phyloP scores from a whole-genome alignment of 64 coral and sea anemone species.

The Exaiptasia diaphana region DNA sequence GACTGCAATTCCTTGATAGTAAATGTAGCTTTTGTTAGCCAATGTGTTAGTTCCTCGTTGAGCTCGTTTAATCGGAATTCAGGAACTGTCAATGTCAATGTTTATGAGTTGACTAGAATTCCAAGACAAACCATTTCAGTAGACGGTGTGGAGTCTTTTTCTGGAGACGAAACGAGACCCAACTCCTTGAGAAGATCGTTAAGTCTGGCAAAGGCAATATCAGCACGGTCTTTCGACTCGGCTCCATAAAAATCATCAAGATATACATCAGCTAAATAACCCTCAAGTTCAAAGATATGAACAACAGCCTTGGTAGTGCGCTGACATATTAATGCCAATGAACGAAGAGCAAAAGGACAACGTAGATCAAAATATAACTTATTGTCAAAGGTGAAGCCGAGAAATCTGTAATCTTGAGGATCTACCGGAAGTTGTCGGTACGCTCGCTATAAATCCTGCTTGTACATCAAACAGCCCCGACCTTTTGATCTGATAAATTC shows the following conservation, averaged over 20 bases:
- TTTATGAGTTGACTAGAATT: constrained; percentile 18
- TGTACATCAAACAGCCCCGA: constrained; percentile 35
- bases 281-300: constrained; percentile 14
- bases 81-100: constrained; percentile 28
- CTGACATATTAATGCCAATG: constrained; percentile 52
- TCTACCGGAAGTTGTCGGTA: constrained; percentile 54
- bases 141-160: constrained; percentile 20
- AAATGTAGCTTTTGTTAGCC: background rate
- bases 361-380: constrained; percentile 37
- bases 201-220: constrained; percentile 1
- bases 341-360: constrained; percentile 54
- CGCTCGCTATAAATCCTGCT: constrained; percentile 34
- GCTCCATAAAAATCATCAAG: constrained; percentile 55
- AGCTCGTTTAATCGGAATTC: constrained; percentile 24
- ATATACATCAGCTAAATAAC: constrained; percentile 27
- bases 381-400: constrained; percentile 22
- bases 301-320: constrained; percentile 55
- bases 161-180: constrained; percentile 5
- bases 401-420: constrained; percentile 27
- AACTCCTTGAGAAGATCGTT: constrained; percentile 30
- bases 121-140: constrained; percentile 38
- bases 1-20: constrained; percentile 13
- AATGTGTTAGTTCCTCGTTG: background rate
- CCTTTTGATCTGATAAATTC: constrained; percentile 36
- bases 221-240: background rate